Evolutionary conservation across 2,888 invertebrate species (phyloP).

Genomic region (Stomorhina lunata): DNA sequence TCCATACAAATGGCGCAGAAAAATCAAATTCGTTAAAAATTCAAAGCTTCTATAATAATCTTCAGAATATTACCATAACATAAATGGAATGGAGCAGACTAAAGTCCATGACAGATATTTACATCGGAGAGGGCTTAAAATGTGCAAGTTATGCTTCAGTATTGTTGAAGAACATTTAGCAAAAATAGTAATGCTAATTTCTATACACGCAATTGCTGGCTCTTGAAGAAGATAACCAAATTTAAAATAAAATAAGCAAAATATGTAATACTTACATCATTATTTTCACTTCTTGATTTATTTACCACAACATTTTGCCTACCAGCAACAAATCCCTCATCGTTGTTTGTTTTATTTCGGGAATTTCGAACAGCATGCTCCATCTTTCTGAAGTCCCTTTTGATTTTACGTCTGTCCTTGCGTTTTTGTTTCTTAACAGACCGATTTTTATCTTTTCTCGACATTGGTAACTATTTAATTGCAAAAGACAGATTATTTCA

Average conservation of each 20-base stretch:
- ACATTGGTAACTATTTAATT: slow-evolving; percentile 14
- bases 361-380: neutral
- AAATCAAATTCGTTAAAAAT: too few species aligned
- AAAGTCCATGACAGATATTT: too few species aligned
- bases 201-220: neutral
- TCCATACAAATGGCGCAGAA: too few species aligned
- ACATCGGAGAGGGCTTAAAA: too few species aligned
- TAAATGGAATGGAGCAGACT: too few species aligned
- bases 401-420: slow-evolving; percentile 13
- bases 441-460: slow-evolving; percentile 30
- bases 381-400: neutral
- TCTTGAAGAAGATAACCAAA: neutral
- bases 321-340: neutral
- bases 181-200: too few species aligned
- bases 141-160: too few species aligned
- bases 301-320: neutral
- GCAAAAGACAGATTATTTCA: too few species aligned
- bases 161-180: too few species aligned
- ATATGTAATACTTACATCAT: neutral
- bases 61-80: too few species aligned
- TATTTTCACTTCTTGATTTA: neutral
- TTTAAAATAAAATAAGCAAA: neutral
- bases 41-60: too few species aligned
- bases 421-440: slow-evolving; percentile 25
- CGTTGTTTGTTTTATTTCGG: neutral